Percentiles rank a stretch among this genome's conserved stretches.
These are phyloP conservation scores for Zapus hudsonius DNA, from an alignment of 2,113 vertebrate species.

Conservation along the genomic window DNA sequence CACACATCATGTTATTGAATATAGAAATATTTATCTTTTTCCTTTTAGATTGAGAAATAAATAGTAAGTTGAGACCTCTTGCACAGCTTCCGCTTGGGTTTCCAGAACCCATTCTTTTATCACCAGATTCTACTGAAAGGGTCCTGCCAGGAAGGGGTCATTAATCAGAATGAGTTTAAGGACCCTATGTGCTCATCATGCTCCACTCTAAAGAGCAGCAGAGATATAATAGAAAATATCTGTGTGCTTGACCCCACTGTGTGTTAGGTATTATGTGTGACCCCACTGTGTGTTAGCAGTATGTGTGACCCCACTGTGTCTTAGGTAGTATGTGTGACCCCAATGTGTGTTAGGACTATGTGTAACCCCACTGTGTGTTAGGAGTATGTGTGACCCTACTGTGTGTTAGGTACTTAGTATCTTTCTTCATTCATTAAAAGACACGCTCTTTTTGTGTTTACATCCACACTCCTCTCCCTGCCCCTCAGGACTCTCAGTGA, in stretches of 20 bases:
- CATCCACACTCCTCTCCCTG: not conserved
- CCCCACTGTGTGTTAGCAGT: not conserved
- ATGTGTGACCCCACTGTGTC: not conserved
- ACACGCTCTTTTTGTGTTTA: no score
- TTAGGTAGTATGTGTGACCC: not conserved
- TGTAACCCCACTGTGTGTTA: not conserved
- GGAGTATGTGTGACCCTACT: not conserved
- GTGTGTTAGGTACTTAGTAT: not conserved
- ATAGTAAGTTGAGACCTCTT: not conserved
- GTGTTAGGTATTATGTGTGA: not conserved
- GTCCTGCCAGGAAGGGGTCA: not conserved
- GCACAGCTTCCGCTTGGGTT: not conserved
- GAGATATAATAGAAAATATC: not conserved
- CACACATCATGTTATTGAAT: not conserved
- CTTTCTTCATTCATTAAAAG: no score
- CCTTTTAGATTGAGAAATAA: not conserved
- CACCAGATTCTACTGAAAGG: not conserved
- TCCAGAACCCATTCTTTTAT: not conserved
- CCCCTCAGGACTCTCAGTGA: not conserved
- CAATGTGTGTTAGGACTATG: not conserved
- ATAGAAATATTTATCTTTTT: slow-evolving; percentile 21
- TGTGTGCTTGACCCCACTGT: not conserved
- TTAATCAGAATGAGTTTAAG: not conserved
- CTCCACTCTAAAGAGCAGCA: not conserved
- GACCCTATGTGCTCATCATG: not conserved